phyloP scores from a whole-genome alignment of 2,888 invertebrate species.

The Netelia virgata region DNA sequence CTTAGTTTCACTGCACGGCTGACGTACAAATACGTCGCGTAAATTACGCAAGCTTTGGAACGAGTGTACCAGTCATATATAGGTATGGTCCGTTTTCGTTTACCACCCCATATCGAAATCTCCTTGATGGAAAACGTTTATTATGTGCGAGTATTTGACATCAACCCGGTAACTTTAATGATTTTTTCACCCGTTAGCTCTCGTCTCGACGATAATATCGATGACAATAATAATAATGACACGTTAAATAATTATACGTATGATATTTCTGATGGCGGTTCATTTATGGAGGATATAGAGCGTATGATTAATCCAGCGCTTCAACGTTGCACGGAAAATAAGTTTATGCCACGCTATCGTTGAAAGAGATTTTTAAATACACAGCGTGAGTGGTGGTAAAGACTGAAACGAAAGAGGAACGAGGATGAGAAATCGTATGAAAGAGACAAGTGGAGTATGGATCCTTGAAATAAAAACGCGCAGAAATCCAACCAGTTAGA shows the following conservation, averaged over 20 bases:
- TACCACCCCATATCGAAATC: too few relatives aligned
- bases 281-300: too few relatives aligned
- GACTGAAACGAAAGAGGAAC: neutral
- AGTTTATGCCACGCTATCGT: slow-evolving; percentile 28
- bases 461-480: slow-evolving; percentile 7
- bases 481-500: neutral
- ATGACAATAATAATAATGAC: too few relatives aligned
- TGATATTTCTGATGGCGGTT: too few relatives aligned
- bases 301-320: neutral
- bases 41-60: neutral
- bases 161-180: too few relatives aligned
- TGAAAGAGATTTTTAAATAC: neutral
- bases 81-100: too few relatives aligned
- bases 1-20: neutral
- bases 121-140: too few relatives aligned
- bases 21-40: neutral
- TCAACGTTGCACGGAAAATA: slow-evolving; percentile 67
- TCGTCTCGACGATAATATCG: too few relatives aligned
- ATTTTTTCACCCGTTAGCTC: too few relatives aligned
- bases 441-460: neutral
- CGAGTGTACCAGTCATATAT: neutral
- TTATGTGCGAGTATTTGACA: too few relatives aligned
- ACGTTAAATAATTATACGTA: too few relatives aligned
- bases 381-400: neutral
- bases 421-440: neutral